phyloP scores from a whole-genome alignment of 2,113 vertebrate species.

The Actenoides lindsayi region DNA sequence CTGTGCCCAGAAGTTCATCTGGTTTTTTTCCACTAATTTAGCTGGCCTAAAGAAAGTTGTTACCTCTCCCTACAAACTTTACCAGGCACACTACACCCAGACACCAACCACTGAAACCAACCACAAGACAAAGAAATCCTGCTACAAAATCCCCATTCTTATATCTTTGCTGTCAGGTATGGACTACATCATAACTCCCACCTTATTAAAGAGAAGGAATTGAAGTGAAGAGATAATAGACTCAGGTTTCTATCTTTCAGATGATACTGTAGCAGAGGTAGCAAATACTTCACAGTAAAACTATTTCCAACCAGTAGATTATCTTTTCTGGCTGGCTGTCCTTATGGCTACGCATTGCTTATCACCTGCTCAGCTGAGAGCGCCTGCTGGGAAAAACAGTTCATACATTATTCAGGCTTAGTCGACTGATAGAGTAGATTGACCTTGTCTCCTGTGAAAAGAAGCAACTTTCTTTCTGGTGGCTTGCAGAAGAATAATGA shows the following conservation, averaged over 20 bases:
- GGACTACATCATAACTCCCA: background rate
- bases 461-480: constrained; percentile 35
- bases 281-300: constrained; percentile 38
- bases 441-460: constrained; percentile 62
- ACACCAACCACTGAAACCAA: background rate
- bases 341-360: constrained; percentile 7
- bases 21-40: background rate
- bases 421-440: constrained; percentile 12
- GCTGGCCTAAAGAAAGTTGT: background rate
- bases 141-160: background rate
- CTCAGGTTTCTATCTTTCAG: background rate
- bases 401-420: constrained; percentile 64
- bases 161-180: background rate
- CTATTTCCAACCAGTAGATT: constrained; percentile 29
- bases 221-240: background rate
- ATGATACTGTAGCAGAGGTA: background rate
- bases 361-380: background rate
- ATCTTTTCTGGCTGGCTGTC: constrained; percentile 12
- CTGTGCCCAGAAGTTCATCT: background rate
- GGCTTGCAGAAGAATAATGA: constrained; percentile 30
- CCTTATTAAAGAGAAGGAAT: background rate
- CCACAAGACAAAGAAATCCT: background rate
- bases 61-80: background rate
- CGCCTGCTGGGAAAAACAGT: constrained; percentile 20
- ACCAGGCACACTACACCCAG: background rate